Evolutionary conservation across 2,113 vertebrate species (phyloP).

Genomic region (Callipepla californica): DNA sequence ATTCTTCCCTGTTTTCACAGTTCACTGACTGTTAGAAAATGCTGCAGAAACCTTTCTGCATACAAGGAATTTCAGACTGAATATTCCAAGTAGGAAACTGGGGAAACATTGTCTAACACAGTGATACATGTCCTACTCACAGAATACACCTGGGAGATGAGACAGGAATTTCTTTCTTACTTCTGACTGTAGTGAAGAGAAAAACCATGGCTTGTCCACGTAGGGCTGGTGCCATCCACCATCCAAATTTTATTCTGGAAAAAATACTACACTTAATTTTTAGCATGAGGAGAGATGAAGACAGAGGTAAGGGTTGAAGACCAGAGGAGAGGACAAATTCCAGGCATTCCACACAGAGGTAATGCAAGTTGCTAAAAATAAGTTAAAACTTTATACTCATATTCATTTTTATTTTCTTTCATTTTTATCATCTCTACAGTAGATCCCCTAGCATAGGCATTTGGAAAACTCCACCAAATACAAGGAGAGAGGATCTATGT

Average conservation of each 20-base stretch:
- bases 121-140: not conserved
- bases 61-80: not conserved
- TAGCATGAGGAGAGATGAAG: not conserved
- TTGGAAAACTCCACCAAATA: not conserved
- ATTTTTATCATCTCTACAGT: not conserved
- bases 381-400: not conserved
- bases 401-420: not conserved
- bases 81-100: accelerated
- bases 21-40: not conserved
- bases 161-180: not conserved
- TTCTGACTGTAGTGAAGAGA: not conserved
- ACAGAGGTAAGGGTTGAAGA: not conserved
- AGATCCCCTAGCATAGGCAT: not conserved
- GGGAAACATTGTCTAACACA: not conserved
- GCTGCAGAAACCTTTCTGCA: not conserved
- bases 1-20: not conserved
- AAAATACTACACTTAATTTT: not conserved
- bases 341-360: accelerated
- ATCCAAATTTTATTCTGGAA: not conserved
- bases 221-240: accelerated
- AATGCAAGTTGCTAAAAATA: not conserved
- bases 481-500: not conserved
- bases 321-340: accelerated
- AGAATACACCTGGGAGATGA: not conserved
- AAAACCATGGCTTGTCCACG: not conserved